These are phyloP conservation scores for Prosapia bicincta DNA, from an alignment of 2,888 invertebrate genomes.

Conservation along the genomic window DNA sequence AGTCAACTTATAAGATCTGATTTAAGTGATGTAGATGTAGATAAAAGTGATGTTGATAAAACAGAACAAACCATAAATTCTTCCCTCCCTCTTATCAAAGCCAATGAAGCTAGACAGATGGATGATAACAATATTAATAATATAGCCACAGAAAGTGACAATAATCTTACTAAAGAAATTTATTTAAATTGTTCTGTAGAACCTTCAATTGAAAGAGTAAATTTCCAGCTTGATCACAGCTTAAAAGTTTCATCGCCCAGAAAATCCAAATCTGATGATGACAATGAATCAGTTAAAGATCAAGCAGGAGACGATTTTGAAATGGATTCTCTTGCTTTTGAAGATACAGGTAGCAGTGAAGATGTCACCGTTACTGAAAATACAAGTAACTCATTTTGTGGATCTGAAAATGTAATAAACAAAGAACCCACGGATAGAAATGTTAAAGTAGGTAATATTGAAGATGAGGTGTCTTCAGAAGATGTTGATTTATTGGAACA, in stretches of 20 bases:
- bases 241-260: neutral
- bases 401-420: neutral
- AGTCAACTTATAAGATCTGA: too few relatives aligned
- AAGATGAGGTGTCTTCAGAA: conserved; percentile 4
- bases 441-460: neutral
- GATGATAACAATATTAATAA: too few relatives aligned
- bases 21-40: neutral
- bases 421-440: neutral
- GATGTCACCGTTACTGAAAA: neutral
- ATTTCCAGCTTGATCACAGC: neutral
- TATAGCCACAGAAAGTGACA: too few relatives aligned
- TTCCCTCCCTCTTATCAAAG: neutral
- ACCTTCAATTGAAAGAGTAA: neutral
- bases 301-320: conserved; percentile 11
- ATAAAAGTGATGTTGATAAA: neutral
- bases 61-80: neutral
- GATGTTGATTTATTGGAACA: conserved; percentile 23
- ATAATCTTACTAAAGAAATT: too few relatives aligned
- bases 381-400: neutral
- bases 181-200: neutral
- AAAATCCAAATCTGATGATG: neutral
- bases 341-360: conserved; percentile 5
- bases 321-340: conserved; percentile 20
- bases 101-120: neutral
- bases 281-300: neutral